phyloP scores from a whole-genome alignment of 2,113 vertebrate species.

The Motacilla tschutschensis region DNA sequence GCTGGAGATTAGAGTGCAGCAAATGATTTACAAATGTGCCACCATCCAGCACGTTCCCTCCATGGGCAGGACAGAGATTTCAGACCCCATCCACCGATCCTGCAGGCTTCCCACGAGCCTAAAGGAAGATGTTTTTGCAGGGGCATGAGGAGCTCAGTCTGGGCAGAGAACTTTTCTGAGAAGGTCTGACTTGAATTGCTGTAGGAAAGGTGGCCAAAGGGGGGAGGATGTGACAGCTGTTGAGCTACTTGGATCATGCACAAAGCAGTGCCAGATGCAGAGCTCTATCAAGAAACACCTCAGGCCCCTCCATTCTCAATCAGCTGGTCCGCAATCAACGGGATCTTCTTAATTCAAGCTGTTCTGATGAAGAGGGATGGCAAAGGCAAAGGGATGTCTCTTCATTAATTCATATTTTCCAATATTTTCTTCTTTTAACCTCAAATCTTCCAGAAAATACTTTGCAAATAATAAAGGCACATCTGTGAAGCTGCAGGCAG shows the following conservation, averaged over 20 bases:
- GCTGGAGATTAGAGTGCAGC: background rate
- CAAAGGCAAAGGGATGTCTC: background rate
- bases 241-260: background rate
- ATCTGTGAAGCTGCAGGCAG: background rate
- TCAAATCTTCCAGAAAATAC: background rate
- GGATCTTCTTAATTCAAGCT: background rate
- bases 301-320: background rate
- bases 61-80: background rate
- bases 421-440: background rate
- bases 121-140: background rate
- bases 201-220: rapidly evolving
- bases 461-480: background rate
- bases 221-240: background rate
- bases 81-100: rapidly evolving
- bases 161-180: background rate
- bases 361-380: background rate
- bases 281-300: background rate
- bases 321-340: background rate
- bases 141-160: background rate
- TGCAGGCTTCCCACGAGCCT: background rate
- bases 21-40: background rate
- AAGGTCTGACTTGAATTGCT: background rate
- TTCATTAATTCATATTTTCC: background rate
- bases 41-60: background rate
- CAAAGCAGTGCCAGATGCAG: background rate